These are phyloP conservation scores for Melanotaenia maccullochi DNA, from an alignment of 2,797 vertebrate species.

Conservation along the genomic window DNA sequence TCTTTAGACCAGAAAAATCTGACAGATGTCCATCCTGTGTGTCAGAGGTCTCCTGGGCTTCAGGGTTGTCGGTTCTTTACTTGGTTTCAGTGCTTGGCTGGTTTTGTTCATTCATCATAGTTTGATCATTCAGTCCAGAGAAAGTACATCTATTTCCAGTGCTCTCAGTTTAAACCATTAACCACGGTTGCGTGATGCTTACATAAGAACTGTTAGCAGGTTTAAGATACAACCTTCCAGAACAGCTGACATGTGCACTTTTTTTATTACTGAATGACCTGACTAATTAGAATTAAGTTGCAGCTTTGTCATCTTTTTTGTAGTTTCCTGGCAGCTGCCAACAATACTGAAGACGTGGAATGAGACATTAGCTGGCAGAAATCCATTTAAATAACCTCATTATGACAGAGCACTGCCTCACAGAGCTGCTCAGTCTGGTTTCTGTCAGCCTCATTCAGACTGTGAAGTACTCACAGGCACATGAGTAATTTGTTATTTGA, in stretches of 20 bases:
- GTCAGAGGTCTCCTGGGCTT: no score
- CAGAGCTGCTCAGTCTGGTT: not conserved
- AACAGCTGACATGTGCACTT: not conserved
- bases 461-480: not conserved
- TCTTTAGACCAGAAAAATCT: no score
- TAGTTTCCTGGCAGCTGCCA: not conserved
- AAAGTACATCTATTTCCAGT: no score
- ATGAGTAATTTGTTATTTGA: not conserved
- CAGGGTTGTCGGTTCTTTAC: no score
- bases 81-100: no score
- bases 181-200: not conserved
- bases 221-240: not conserved
- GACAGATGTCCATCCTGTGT: no score
- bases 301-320: not conserved
- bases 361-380: not conserved
- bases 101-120: not conserved
- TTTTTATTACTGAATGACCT: not conserved
- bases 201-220: not conserved
- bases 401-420: not conserved
- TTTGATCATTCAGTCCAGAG: not conserved
- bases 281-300: not conserved
- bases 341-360: not conserved
- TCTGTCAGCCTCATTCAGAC: not conserved
- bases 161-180: not conserved
- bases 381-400: not conserved